These are phyloP conservation scores for Oreotrochilus melanogaster DNA, from an alignment of 2,113 vertebrate species.

Conservation along the genomic window DNA sequence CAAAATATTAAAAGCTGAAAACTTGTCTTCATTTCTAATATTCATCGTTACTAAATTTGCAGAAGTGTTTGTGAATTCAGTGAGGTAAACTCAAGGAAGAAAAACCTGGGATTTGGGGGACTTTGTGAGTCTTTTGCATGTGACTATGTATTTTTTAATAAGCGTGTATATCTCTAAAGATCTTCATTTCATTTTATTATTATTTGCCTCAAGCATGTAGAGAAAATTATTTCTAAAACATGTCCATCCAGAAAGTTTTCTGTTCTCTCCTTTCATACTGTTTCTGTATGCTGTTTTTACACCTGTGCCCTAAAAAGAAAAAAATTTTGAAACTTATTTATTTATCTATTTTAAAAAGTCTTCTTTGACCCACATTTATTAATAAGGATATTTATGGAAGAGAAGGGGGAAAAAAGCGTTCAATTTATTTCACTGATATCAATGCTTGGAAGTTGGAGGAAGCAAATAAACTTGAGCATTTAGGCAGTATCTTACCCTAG, in stretches of 20 bases:
- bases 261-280: not conserved
- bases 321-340: not conserved
- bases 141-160: not conserved
- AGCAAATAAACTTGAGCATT: not conserved
- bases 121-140: not conserved
- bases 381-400: not conserved
- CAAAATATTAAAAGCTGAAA: not conserved
- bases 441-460: not conserved
- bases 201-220: not conserved
- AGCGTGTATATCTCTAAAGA: not conserved
- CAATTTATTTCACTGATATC: not conserved
- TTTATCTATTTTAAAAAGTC: not conserved
- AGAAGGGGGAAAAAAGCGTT: not conserved
- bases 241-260: not conserved
- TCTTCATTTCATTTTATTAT: not conserved
- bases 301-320: not conserved
- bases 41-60: not conserved
- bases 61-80: not conserved
- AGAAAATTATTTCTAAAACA: not conserved
- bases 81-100: not conserved
- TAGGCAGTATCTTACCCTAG: conserved; percentile 15
- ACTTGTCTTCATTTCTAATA: not conserved
- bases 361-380: not conserved
- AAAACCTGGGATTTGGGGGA: not conserved
- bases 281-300: not conserved